Conservation (phyloP, 1,140 invertebrate genomes). For the Batillaria attramentaria region DNA sequence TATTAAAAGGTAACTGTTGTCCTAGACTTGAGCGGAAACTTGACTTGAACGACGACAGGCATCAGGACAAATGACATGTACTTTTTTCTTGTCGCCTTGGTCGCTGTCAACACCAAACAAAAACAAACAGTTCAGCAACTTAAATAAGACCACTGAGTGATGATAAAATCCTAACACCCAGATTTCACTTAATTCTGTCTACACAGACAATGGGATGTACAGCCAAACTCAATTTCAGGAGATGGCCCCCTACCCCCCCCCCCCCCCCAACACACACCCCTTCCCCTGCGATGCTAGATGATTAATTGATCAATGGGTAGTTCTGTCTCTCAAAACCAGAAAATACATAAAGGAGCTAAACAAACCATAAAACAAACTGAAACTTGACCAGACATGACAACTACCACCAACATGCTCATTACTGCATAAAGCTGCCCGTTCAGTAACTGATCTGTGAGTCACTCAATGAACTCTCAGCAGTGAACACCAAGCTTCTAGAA, state of each 20-base stretch:
- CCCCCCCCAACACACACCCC: too few species aligned
- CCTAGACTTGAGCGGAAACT: too few species aligned
- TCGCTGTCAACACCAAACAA: conserved; percentile 11
- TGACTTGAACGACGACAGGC: not conserved
- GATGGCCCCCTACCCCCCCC: too few species aligned
- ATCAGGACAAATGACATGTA: conserved; percentile 23
- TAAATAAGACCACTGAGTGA: not conserved
- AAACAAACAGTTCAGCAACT: not conserved
- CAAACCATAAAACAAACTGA: not conserved
- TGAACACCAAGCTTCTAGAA: not conserved
- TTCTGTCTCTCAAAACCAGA: too few species aligned
- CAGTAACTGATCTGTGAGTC: not conserved
- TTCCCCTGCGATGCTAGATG: too few species aligned
- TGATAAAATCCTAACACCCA: not conserved
- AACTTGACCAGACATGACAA: not conserved
- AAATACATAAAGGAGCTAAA: not conserved
- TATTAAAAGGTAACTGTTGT: too few species aligned
- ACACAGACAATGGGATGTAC: too few species aligned
- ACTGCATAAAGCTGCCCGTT: too few species aligned
- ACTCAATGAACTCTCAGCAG: not conserved
- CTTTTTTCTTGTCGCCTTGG: conserved; percentile 18
- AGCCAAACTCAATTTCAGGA: too few species aligned
- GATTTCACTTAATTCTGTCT: not conserved
- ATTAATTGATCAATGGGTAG: too few species aligned
- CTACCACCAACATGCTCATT: too few species aligned